Evolutionary conservation across 2,113 vertebrate genomes (phyloP), one percentile per base, ranked within the genome.

Genomic region (Lasiurus cinereus): DNA sequence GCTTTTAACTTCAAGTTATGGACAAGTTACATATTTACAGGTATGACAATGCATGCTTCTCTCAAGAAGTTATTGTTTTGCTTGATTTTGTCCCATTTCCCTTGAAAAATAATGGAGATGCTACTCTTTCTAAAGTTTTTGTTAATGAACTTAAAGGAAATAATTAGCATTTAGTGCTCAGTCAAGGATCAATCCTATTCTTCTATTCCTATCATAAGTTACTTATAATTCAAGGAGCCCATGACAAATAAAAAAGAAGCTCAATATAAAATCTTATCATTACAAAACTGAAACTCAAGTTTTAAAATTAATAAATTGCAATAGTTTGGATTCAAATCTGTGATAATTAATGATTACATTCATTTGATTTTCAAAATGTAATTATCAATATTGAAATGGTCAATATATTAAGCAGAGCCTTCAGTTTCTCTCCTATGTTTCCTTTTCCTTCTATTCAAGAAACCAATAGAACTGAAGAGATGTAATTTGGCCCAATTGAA

Each of bases 71-170:
- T 33, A 31, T 33, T 19, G 12, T 36, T 88, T 94, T 36, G 4
- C 24, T 92, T 86, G 1, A 19, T 46, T 70, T 86, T 67, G 15
- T 76, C 6, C 3, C 3, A 5, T 62, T 77, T 69, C 3, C 12
- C 33, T 88, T 15, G 43, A 69, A 93, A 78, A 69, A 36, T 87
- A 6, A 21, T 79, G 48, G 46, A 74, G 33, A 95, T 52, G 5
- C 8, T 39, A 62, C 33, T 74, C 10, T 36, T 95, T 94, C n/a
- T 39, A 83, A 94, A 69, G 9, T 5, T 62, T 80, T 52, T 89
- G 50, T 43, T 93, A n/a, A 78, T 91, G 8, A 83, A 79, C 8
- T 79, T 77, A 86, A 74, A 22, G 62, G 88, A 92, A 73, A 36
- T 4, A 84, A 43, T 46, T 36, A 70, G 1, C 48, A 46, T 62